Base-by-base conservation (phyloP, 2,888 invertebrate species). In the Scaptomyza polygonia region DNA sequence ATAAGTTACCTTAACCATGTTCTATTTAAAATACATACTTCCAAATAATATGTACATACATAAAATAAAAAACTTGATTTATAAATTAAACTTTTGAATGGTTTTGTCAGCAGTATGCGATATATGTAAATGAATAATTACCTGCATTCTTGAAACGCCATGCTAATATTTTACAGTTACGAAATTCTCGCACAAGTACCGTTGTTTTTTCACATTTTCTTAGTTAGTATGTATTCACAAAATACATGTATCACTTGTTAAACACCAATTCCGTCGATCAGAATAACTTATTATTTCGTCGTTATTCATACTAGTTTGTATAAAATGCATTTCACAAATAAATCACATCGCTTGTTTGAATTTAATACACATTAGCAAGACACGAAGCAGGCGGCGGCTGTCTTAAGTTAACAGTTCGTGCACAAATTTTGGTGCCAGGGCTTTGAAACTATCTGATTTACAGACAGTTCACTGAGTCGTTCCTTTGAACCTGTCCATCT, bases 1-100 rank as follows among this genome's bases (percentile, higher is more conserved):
- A 52, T 77, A 73, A 73, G 73, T 72, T 44, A 62, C 43, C 43
- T 58, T 57, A 61, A 25, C 47, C 43, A 56, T 70, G 51, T 30
- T 54, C 3, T 25, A 34, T 36, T 14, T 11, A 52, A 49, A 44
- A 57, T 48, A 1, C 25, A 25, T 5, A n/a, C n/a, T n/a, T 25
- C 5, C 25, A 25, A 25, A 36, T 14, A 40, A 44, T 27, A 32
- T n/a, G n/a, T n/a, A n/a, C n/a, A 36, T 21, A 21, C 1, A 18
- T 43, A 44, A 30, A 39, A 34, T 54, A 43, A 29, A 40, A 30
- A 42, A 47, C 49, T 49, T 62, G 21, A 25, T 63, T 74, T 57
- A 58, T 40, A 34, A 48, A 58, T 58, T 47, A 30, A 54, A 16
- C 47, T 11, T 39, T 27, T 53, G 18, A 9, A 11, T 9, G 16